A percentile compares a stretch with the other conserved stretches of the same genome.
phyloP scores from a whole-genome alignment of 2,888 invertebrate genomes.

The Drosophila pseudotalamancana region DNA sequence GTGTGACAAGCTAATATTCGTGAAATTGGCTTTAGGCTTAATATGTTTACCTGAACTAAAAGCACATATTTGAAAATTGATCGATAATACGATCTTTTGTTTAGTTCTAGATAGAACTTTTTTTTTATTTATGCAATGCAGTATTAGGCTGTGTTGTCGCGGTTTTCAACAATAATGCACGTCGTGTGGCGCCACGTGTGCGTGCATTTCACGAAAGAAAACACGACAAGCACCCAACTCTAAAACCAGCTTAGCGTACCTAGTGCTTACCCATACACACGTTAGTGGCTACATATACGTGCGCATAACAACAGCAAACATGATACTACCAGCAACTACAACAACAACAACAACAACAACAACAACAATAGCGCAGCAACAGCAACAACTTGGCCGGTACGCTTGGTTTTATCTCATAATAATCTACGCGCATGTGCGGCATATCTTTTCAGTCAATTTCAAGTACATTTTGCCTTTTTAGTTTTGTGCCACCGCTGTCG shows the following conservation, averaged over 20 bases:
- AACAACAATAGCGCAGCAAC: constrained; percentile 13
- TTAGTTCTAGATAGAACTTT: too few relatives aligned
- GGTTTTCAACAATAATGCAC: background rate
- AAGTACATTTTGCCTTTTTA: constrained; percentile 71
- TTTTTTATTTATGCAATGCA: too few relatives aligned
- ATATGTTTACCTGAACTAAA: too few relatives aligned
- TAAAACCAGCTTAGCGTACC: constrained; percentile 3
- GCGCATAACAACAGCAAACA: constrained; percentile 4
- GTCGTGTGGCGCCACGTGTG: constrained; percentile 1
- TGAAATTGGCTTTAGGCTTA: too few relatives aligned
- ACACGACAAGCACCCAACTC: constrained; percentile 35
- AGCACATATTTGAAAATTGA: too few relatives aligned
- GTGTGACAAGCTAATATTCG: too few relatives aligned
- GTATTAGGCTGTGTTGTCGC: too few relatives aligned
- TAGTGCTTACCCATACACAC: background rate
- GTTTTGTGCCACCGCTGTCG: constrained; percentile 53
- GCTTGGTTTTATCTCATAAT: constrained; percentile 67
- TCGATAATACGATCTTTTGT: too few relatives aligned
- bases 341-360: constrained; percentile 24
- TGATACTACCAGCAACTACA: constrained; percentile 10
- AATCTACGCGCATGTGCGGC: constrained; percentile 78
- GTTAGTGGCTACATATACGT: background rate
- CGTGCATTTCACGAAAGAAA: constrained; percentile 10
- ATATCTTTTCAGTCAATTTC: constrained; percentile 77
- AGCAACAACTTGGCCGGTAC: constrained; percentile 31